A percentile compares a stretch with the other conserved stretches of the same genome.
phyloP scores from a whole-genome alignment of 2,888 invertebrate species.

The Ochropleura plecta region DNA sequence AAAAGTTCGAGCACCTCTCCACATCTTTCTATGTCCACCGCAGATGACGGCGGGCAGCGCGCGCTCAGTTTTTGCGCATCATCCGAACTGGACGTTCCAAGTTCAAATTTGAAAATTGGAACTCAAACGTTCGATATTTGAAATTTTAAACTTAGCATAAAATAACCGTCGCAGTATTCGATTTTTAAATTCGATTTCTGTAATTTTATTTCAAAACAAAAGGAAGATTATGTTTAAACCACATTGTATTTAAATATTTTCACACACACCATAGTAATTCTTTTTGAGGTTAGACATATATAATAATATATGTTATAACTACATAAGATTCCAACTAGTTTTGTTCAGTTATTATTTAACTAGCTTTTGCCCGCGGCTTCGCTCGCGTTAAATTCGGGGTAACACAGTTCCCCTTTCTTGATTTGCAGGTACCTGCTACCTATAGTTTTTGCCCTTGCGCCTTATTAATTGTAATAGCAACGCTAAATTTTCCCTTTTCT shows the following conservation, averaged over 20 bases:
- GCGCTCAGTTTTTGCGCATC: slow-evolving; percentile 89
- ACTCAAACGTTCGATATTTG: slow-evolving; percentile 87
- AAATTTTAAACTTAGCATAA: slow-evolving; percentile 87
- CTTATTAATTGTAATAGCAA: too few species aligned
- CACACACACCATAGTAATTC: not conserved
- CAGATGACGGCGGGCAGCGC: slow-evolving; percentile 88
- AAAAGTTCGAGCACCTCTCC: slow-evolving; percentile 68
- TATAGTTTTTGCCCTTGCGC: not conserved
- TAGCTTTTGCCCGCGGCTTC: too few species aligned
- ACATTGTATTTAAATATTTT: slow-evolving; percentile 25
- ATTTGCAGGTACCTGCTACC: too few species aligned
- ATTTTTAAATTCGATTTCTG: slow-evolving; percentile 53
- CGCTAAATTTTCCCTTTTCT: too few species aligned
- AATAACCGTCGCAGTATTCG: slow-evolving; percentile 72
- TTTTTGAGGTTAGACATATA: not conserved
- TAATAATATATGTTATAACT: not conserved
- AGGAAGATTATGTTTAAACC: slow-evolving; percentile 20
- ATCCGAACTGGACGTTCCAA: slow-evolving; percentile 90
- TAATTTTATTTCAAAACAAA: slow-evolving; percentile 38
- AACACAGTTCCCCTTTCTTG: too few species aligned
- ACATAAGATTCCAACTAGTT: not conserved
- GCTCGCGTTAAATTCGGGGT: too few species aligned
- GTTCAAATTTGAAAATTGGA: slow-evolving; percentile 91
- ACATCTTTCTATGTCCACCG: slow-evolving; percentile 69
- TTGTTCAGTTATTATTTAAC: not conserved